phyloP scores from a whole-genome alignment of 2,888 invertebrate genomes.

The Pristionchus fissidentatus region DNA sequence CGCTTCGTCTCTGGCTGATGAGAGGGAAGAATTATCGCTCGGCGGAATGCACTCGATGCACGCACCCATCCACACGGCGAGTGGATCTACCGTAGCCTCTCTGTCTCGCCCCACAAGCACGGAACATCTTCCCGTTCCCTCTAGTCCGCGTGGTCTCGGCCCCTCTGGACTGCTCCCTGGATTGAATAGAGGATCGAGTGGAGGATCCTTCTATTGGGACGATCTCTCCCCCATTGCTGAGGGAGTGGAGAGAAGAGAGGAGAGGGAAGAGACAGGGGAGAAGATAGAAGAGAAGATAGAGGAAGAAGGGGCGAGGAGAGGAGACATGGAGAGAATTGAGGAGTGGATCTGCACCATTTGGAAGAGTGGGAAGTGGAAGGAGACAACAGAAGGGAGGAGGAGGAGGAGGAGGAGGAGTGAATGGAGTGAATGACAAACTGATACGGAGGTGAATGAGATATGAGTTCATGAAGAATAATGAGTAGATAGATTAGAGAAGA shows the following conservation, averaged over 20 bases:
- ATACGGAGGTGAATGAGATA: conserved; percentile 48
- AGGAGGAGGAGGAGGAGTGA: conserved; percentile 48
- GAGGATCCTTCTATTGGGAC: conserved; percentile 40
- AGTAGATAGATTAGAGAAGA: conserved; percentile 19
- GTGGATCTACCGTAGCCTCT: background rate
- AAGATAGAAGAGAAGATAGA: background rate
- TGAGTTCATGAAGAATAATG: background rate
- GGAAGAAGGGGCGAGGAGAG: conserved; percentile 46
- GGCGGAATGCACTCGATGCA: background rate
- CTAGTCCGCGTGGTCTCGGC: conserved; percentile 14
- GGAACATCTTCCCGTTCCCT: background rate
- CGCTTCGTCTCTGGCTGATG: conserved; percentile 25
- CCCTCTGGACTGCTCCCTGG: background rate
- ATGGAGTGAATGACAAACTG: background rate
- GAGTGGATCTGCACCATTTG: conserved; percentile 64
- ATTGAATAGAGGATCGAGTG: background rate
- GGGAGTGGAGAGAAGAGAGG: conserved; percentile 44
- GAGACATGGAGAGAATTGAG: conserved; percentile 34
- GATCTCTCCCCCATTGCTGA: conserved; percentile 54
- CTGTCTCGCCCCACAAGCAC: conserved; percentile 39
- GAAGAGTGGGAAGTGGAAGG: conserved; percentile 70
- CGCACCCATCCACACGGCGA: background rate
- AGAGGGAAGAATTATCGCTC: background rate
- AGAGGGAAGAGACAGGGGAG: conserved; percentile 50
- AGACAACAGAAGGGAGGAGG: conserved; percentile 22